Evolutionary conservation across 2,113 vertebrate genomes (phyloP), one percentile per base, ranked within the genome.

Genomic region (Phocoena phocoena): DNA sequence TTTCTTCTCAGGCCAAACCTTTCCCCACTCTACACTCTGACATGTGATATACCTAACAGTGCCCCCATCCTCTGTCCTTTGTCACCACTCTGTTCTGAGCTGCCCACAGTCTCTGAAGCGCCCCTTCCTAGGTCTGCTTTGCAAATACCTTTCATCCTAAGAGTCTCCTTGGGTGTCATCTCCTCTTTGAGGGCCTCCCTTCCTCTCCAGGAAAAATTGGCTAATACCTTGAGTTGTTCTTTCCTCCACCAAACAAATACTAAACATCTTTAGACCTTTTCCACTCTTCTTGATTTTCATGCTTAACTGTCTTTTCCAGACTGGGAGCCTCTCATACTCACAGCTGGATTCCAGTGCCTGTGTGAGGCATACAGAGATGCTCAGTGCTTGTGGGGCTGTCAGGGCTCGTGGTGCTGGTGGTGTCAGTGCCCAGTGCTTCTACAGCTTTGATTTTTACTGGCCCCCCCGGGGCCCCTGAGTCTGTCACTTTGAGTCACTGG

Each of bases 1-100:
- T 21, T 47, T 21, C 36, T 79, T n/a, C 36, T 18, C 36, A 5
- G 18, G 71, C 50, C 50, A n/a, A 36, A 70, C 41, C 50, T 36
- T 36, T 1, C 0, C 10, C 38, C n/a, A 6, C 21, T 65, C 38
- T 0, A 7, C 41, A 1, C 2, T 58, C 21, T n/a, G 50, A 21
- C 25, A 2, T 3, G 62, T 20, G 8, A 2, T 0, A 0, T 0
- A 8, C 11, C 18, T 44, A 23, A 9, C 50, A 4, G 23, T 10
- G 3, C 23, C 73, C 71, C 71, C 3, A 5, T 12, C 13, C 83
- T 68, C 31, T n/a, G 28, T 15, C 44, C 18, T 18, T 1, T 2
- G 8, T 41, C 10, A 3, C 53, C 2, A 7, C 13, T 33, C 50
- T 0, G 1, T 23, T 5, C 25, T 23, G 26, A 33, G 55, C 44